phyloP scores from a whole-genome alignment of 2,888 invertebrate genomes.

The Rhyacophila evoluta region DNA sequence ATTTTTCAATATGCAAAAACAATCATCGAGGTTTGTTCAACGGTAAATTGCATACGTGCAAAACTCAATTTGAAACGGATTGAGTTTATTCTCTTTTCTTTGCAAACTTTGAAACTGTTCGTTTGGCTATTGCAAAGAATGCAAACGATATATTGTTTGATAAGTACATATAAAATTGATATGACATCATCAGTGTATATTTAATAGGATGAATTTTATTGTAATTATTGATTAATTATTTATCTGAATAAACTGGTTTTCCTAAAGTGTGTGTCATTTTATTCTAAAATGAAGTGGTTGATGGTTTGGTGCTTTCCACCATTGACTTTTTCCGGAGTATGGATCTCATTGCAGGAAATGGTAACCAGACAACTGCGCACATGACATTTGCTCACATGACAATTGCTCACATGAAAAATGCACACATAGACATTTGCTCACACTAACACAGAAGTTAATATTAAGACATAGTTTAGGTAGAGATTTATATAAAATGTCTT shows the following conservation, averaged over 20 bases:
- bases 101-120: neutral
- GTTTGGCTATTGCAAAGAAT: neutral
- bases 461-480: no score
- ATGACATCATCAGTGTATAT: neutral
- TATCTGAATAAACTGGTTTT: slow-evolving; percentile 17
- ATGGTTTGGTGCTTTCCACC: no score
- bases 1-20: neutral
- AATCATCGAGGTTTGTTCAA: neutral
- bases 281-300: neutral
- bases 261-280: neutral
- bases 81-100: no score
- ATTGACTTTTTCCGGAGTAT: no score
- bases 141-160: neutral
- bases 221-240: neutral
- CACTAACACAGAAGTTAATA: no score
- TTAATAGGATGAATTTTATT: neutral
- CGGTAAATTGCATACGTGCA: neutral
- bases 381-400: no score
- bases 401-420: no score
- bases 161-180: neutral
- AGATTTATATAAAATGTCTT: no score
- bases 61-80: neutral
- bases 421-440: no score
- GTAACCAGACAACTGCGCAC: no score
- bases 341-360: no score